phyloP scores from a whole-genome alignment of 1,140 invertebrate genomes.

The Tetramorium parvispinum region DNA sequence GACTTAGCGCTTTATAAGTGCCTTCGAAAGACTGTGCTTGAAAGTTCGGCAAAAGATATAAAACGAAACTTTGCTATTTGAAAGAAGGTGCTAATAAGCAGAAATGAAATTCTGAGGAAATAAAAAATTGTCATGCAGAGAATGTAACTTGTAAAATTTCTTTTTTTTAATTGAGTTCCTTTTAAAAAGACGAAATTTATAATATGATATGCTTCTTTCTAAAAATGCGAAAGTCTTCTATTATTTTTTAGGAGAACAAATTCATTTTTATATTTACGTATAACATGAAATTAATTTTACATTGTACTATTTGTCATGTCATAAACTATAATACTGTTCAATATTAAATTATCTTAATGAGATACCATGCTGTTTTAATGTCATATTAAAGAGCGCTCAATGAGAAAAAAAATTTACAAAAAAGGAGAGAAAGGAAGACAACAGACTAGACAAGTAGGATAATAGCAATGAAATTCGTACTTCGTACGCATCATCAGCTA shows the following conservation, averaged over 20 bases:
- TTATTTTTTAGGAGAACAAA: not conserved
- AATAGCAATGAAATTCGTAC: conserved; percentile 30
- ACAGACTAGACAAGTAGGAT: not conserved
- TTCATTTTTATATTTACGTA: not conserved
- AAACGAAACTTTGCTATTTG: not conserved
- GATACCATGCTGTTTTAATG: conserved; percentile 6
- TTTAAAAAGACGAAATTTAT: conserved; percentile 1
- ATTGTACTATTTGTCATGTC: not conserved
- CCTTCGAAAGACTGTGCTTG: not conserved
- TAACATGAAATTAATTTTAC: not conserved
- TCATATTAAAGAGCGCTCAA: conserved; percentile 45
- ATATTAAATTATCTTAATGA: conserved; percentile 43
- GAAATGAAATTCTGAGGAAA: conserved; percentile 3
- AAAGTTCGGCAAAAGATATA: conserved; percentile 23
- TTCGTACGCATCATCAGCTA: not conserved
- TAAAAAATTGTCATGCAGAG: not conserved
- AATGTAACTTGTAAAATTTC: not conserved
- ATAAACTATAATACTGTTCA: not conserved
- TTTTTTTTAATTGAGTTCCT: not conserved
- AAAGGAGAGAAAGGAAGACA: not conserved
- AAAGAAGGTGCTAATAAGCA: not conserved
- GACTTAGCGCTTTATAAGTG: conserved; percentile 18
- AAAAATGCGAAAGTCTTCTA: not conserved
- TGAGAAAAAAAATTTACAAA: conserved; percentile 25
- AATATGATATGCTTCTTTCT: not conserved